phyloP scores from a whole-genome alignment of 1,140 invertebrate genomes.

The Epicauta chinensis region DNA sequence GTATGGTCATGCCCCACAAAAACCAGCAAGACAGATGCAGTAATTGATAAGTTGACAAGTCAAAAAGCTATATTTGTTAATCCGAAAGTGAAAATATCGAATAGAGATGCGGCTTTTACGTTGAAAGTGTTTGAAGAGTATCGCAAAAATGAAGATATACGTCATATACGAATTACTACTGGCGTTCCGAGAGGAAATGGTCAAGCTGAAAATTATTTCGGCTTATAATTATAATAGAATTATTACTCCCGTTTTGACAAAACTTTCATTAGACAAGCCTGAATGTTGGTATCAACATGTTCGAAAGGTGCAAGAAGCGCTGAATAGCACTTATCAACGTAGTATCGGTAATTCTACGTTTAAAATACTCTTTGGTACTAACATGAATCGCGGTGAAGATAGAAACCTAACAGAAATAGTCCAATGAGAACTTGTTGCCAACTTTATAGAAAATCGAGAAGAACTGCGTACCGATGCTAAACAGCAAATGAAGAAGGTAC shows the following conservation, averaged over 20 bases:
- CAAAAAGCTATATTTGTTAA: slow-evolving; percentile 12
- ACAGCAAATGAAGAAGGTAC: slow-evolving; percentile 26
- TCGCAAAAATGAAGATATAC: slow-evolving; percentile 33
- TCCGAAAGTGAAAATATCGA: no score
- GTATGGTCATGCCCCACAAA: slow-evolving; percentile 39
- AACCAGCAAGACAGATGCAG: slow-evolving; percentile 30
- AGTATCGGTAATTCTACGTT: slow-evolving; percentile 33
- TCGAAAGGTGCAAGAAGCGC: slow-evolving; percentile 24
- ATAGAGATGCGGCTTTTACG: slow-evolving; percentile 15
- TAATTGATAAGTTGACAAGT: slow-evolving; percentile 22
- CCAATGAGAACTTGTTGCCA: slow-evolving; percentile 8
- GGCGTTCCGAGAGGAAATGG: slow-evolving; percentile 35
- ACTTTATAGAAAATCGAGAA: slow-evolving; percentile 13
- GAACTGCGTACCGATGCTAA: slow-evolving; percentile 22
- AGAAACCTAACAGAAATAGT: slow-evolving; percentile 19
- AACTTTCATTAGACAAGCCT: slow-evolving; percentile 26
- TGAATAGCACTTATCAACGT: slow-evolving; percentile 38
- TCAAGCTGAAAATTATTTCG: slow-evolving; percentile 31
- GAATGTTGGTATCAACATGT: slow-evolving; percentile 36
- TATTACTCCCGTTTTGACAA: slow-evolving; percentile 31
- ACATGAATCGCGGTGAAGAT: slow-evolving; percentile 32
- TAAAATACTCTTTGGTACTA: slow-evolving; percentile 32
- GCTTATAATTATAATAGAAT: slow-evolving; percentile 9
- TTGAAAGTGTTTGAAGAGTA: slow-evolving; percentile 29
- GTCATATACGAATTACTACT: slow-evolving; percentile 30